Evolutionary conservation across 2,113 vertebrate species (phyloP).

Genomic region (Ciconia stormi): DNA sequence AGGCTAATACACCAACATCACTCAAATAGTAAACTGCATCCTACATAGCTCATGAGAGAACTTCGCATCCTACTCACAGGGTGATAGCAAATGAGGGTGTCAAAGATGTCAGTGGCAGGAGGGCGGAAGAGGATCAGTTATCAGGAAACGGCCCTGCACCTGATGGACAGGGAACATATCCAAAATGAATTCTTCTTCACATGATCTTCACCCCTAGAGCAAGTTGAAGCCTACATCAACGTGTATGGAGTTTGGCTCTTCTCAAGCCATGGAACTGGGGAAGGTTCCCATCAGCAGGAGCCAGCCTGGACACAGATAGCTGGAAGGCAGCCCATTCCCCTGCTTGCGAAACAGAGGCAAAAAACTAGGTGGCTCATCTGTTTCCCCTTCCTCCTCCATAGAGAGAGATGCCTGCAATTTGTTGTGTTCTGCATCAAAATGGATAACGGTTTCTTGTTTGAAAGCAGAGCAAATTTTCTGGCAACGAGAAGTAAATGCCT

Average conservation of each 20-base stretch:
- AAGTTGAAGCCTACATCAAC: neutral
- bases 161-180: neutral
- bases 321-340: neutral
- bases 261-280: neutral
- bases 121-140: neutral
- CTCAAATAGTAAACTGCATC: neutral
- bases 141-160: neutral
- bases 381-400: neutral
- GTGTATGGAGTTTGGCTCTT: rapidly evolving
- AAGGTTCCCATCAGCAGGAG: neutral
- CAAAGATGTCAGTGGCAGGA: neutral
- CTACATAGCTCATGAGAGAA: neutral
- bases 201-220: neutral
- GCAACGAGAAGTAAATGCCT: neutral
- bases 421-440: neutral
- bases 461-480: neutral
- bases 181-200: neutral
- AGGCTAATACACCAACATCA: rapidly evolving
- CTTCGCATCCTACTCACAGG: rapidly evolving
- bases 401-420: neutral
- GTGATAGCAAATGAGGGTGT: neutral
- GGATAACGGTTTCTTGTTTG: neutral
- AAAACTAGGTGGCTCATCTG: neutral
- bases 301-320: neutral
- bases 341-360: neutral